These are phyloP conservation scores for Oxytorus armatus DNA, from an alignment of 2,888 invertebrate genomes.

Conservation along the genomic window DNA sequence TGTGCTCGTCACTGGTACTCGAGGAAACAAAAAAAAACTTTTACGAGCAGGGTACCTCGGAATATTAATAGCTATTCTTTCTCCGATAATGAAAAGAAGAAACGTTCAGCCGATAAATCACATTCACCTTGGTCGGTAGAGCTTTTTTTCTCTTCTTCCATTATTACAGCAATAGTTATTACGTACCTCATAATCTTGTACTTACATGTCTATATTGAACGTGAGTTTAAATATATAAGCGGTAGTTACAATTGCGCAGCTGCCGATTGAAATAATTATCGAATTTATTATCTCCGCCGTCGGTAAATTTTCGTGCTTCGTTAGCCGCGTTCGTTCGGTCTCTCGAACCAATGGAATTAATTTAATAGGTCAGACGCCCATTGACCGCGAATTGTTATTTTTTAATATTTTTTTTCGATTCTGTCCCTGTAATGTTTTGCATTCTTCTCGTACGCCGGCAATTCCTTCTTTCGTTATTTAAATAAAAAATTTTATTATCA, in stretches of 20 bases:
- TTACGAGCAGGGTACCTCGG: not conserved
- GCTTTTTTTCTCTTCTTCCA: constrained; percentile 40
- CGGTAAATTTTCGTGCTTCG: too few relatives aligned
- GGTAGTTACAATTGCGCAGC: constrained; percentile 47
- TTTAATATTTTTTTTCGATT: constrained; percentile 3
- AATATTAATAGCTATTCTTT: too few relatives aligned
- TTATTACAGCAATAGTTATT: constrained; percentile 63
- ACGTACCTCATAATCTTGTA: constrained; percentile 55
- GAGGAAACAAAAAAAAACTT: too few relatives aligned
- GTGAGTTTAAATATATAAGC: constrained; percentile 66
- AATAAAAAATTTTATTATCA: constrained; percentile 26
- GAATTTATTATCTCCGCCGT: too few relatives aligned
- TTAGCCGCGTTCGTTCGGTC: too few relatives aligned
- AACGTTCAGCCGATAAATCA: constrained; percentile 44
- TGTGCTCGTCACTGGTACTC: too few relatives aligned
- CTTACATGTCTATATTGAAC: constrained; percentile 65
- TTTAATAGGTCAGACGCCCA: too few relatives aligned
- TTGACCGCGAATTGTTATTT: too few relatives aligned
- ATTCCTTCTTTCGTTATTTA: constrained; percentile 22
- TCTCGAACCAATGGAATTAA: too few relatives aligned
- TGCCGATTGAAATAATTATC: constrained; percentile 38
- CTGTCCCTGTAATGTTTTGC: not conserved
- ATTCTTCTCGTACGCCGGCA: constrained; percentile 21
- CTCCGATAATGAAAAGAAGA: constrained; percentile 10
- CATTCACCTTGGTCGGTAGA: constrained; percentile 58